These are phyloP conservation scores for Galeopterus variegatus DNA, from an alignment of 2,113 vertebrate species.

Conservation along the genomic window DNA sequence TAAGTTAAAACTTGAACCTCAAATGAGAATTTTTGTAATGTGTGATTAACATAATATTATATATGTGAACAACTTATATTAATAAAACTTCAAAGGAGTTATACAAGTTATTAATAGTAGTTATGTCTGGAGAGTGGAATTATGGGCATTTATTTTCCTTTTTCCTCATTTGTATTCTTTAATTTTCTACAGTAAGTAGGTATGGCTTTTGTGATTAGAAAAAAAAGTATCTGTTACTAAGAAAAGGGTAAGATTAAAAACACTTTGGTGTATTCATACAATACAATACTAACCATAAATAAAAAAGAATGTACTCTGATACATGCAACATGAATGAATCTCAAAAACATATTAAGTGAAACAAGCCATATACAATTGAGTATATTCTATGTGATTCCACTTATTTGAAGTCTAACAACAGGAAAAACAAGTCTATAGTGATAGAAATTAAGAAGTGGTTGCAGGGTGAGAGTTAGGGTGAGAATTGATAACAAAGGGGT, in stretches of 20 bases:
- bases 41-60: not conserved
- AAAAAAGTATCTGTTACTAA: not conserved
- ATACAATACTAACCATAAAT: not conserved
- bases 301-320: not conserved
- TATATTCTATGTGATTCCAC: not conserved
- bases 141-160: not conserved
- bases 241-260: slow-evolving; percentile 15
- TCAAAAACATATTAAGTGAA: slow-evolving; percentile 27
- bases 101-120: slow-evolving; percentile 17
- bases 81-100: not conserved
- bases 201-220: slow-evolving; percentile 27
- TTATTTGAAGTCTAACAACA: not conserved
- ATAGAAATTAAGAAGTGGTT: not conserved
- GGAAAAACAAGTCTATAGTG: not conserved
- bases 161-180: slow-evolving; percentile 8
- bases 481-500: not conserved
- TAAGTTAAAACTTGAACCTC: slow-evolving; percentile 16
- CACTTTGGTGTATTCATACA: not conserved
- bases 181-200: slow-evolving; percentile 34
- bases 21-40: slow-evolving; percentile 13
- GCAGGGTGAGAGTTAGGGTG: not conserved
- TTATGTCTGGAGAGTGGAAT: slow-evolving; percentile 1
- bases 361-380: not conserved
- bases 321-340: not conserved
- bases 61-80: not conserved